Evolutionary conservation across 2,113 vertebrate species (phyloP).

Genomic region (Cavia aperea): DNA sequence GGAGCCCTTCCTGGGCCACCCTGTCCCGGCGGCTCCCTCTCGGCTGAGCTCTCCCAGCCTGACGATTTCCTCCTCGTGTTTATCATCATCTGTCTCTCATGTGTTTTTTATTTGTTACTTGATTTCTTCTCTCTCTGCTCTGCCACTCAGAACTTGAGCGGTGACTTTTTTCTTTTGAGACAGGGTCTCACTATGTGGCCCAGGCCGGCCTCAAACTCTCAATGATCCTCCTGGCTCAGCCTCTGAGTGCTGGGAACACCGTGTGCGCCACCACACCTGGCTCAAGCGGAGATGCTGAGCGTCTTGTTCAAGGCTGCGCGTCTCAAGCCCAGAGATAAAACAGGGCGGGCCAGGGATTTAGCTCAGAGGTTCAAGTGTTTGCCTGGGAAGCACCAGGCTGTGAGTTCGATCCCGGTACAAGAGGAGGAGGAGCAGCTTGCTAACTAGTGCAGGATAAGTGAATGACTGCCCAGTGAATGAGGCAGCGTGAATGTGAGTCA

Average conservation of each 20-base stretch:
- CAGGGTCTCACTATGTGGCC: neutral
- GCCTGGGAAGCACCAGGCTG: no score
- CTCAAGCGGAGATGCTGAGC: neutral
- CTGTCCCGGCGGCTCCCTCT: neutral
- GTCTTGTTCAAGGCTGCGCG: neutral
- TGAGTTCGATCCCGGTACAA: no score
- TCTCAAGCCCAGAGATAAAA: accelerated
- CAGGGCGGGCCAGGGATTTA: neutral
- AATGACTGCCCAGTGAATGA: neutral
- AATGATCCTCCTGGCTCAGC: neutral
- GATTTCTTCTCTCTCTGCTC: neutral
- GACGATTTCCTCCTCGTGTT: no score
- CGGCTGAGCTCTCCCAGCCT: neutral
- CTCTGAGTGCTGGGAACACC: neutral
- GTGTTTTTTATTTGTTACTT: neutral
- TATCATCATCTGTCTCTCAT: neutral
- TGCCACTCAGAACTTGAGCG: neutral
- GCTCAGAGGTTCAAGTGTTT: no score
- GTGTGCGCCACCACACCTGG: neutral
- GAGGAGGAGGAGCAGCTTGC: neutral
- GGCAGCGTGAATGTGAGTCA: neutral
- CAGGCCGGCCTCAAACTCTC: neutral
- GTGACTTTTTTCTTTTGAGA: neutral
- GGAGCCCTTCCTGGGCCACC: neutral
- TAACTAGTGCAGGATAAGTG: neutral